These are phyloP conservation scores for Thripadectes ignobilis DNA, from an alignment of 2,797 vertebrate species.

Conservation along the genomic window DNA sequence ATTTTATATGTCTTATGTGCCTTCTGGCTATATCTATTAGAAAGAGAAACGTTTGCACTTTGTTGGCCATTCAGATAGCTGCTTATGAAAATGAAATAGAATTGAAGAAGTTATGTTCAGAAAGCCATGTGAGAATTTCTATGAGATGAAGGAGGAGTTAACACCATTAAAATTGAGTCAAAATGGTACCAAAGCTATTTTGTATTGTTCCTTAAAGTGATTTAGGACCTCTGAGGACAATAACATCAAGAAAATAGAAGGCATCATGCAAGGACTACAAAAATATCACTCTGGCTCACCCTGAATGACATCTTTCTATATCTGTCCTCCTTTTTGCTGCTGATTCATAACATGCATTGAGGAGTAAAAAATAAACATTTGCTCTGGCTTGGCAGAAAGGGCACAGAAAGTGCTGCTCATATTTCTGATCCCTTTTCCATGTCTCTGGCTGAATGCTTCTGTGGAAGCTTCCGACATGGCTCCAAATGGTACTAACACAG, in stretches of 20 bases:
- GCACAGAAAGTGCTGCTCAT: background rate
- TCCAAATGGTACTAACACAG: background rate
- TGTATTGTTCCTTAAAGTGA: background rate
- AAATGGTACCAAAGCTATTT: background rate
- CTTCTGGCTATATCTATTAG: background rate
- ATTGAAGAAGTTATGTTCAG: background rate
- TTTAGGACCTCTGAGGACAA: background rate
- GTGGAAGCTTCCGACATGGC: background rate
- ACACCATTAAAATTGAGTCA: background rate
- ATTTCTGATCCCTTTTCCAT: background rate
- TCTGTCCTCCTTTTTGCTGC: background rate
- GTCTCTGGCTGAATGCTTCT: background rate
- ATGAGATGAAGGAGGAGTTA: background rate
- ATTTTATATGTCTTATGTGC: background rate
- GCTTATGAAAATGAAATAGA: background rate
- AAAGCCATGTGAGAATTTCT: background rate
- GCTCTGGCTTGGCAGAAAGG: background rate
- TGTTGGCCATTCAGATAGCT: background rate
- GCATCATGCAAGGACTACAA: background rate
- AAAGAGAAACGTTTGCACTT: background rate
- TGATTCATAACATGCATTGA: background rate
- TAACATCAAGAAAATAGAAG: background rate
- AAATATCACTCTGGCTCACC: background rate
- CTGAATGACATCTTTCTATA: background rate
- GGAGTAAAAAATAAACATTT: background rate